Percentiles rank a stretch among this genome's conserved stretches.
These are phyloP conservation scores for Forpus xanthops DNA, from an alignment of 2,797 vertebrate genomes.

Conservation along the genomic window DNA sequence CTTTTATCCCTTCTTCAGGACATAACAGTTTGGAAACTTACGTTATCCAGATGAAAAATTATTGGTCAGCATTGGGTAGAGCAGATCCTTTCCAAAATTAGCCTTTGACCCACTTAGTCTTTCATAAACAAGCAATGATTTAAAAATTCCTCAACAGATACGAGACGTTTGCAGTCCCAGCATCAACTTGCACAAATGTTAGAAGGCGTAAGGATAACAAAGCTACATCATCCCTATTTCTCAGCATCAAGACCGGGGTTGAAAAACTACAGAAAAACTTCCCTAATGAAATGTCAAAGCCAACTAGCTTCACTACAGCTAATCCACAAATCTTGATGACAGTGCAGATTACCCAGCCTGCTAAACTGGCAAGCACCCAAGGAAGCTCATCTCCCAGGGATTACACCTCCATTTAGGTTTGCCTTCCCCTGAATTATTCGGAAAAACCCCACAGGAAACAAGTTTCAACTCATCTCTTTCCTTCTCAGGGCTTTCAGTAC, in stretches of 20 bases:
- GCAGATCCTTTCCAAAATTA: slow-evolving; percentile 28
- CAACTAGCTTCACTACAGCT: slow-evolving; percentile 40
- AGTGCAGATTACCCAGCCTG: slow-evolving; percentile 42
- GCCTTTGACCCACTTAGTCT: slow-evolving; percentile 38
- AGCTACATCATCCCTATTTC: neutral
- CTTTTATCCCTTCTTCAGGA: neutral
- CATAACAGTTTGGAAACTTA: neutral
- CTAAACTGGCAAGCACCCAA: slow-evolving; percentile 37
- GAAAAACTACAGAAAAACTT: slow-evolving; percentile 25
- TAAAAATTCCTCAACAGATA: neutral
- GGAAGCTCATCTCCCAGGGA: slow-evolving; percentile 52
- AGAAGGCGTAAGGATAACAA: slow-evolving; percentile 10
- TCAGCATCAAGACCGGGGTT: neutral
- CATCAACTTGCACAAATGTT: neutral
- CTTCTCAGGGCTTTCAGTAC: slow-evolving; percentile 37
- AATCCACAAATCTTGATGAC: slow-evolving; percentile 50
- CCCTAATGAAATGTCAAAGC: slow-evolving; percentile 54
- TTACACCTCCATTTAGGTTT: slow-evolving; percentile 29
- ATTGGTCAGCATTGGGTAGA: neutral
- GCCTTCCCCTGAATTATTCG: neutral
- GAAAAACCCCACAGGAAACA: slow-evolving; percentile 23
- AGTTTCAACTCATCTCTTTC: slow-evolving; percentile 47
- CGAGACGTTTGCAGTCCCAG: neutral
- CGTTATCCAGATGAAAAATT: neutral
- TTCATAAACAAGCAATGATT: slow-evolving; percentile 37